These are phyloP conservation scores for Trachythela sp. DNA, from an alignment of 64 coral and sea anemone species.

Conservation along the genomic window DNA sequence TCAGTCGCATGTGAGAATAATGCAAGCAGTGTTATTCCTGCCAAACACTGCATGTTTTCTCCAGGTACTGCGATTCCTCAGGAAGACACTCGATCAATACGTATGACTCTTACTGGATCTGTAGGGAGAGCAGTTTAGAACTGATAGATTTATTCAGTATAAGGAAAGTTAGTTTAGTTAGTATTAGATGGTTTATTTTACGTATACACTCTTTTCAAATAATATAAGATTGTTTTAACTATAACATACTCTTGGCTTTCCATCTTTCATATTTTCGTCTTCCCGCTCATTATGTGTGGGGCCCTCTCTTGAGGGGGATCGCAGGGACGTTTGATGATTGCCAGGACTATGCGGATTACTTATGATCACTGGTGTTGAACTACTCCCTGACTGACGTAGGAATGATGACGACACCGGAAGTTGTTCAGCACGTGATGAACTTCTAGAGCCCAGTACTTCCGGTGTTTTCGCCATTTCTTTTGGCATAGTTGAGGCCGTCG, in stretches of 20 bases:
- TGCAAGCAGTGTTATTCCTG: too few species aligned
- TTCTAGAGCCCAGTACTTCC: background rate
- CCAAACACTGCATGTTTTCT: too few species aligned
- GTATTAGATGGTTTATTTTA: too few species aligned
- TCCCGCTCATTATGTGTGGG: background rate
- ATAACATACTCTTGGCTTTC: background rate
- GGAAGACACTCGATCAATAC: too few species aligned
- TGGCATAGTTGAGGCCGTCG: background rate
- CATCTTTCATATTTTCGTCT: background rate
- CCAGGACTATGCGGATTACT: background rate
- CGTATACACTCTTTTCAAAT: too few species aligned
- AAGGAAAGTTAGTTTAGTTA: too few species aligned
- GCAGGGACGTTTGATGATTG: background rate
- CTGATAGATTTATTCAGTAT: too few species aligned
- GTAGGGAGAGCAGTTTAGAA: too few species aligned
- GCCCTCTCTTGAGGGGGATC: background rate
- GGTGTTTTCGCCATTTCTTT: background rate
- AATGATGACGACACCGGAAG: constrained; percentile 6
- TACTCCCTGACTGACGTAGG: background rate
- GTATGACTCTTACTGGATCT: too few species aligned
- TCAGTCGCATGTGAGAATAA: too few species aligned
- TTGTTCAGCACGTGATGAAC: background rate
- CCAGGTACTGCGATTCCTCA: too few species aligned
- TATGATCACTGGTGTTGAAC: background rate
- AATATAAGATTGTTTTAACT: too few species aligned